Percentiles rank a stretch among this genome's conserved stretches.
Evolutionary conservation across 1,140 invertebrate genomes (phyloP).

Genomic region (Diplogasteroides magnus): DNA sequence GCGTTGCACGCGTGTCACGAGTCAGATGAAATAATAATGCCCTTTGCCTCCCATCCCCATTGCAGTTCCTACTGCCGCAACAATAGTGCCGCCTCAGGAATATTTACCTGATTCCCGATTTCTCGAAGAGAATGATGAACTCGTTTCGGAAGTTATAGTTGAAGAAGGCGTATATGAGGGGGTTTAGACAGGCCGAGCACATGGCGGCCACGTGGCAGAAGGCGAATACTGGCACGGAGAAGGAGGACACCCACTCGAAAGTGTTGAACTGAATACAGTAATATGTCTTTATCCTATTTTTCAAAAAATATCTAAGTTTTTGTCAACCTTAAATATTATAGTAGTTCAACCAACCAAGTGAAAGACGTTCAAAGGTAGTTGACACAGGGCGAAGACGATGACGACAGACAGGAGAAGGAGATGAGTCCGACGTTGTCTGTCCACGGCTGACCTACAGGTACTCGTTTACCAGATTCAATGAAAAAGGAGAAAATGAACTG

Average conservation of each 20-base stretch:
- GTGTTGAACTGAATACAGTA: constrained; percentile 39
- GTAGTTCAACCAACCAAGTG: constrained; percentile 51
- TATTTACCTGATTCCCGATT: constrained; percentile 24
- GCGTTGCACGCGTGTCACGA: too few species aligned
- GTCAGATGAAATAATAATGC: too few species aligned
- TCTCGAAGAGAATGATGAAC: constrained; percentile 43
- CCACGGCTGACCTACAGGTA: constrained; percentile 50
- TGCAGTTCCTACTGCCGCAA: too few species aligned
- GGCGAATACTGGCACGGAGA: constrained; percentile 59
- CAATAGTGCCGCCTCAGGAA: too few species aligned
- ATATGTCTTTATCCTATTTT: constrained; percentile 18
- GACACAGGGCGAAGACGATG: constrained; percentile 55
- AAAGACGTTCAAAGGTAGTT: constrained; percentile 63
- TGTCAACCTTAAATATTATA: constrained; percentile 51
- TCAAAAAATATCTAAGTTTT: constrained; percentile 1
- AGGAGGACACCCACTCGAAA: constrained; percentile 36
- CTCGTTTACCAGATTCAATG: constrained; percentile 7
- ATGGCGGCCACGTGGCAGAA: constrained; percentile 56
- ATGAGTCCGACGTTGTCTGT: constrained; percentile 61
- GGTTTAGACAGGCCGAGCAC: constrained; percentile 48
- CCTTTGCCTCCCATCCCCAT: too few species aligned
- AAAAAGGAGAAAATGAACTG: too few species aligned
- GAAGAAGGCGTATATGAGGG: constrained; percentile 52
- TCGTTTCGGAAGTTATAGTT: constrained; percentile 51
- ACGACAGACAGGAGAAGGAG: constrained; percentile 58